Base-by-base conservation (phyloP, 2,797 vertebrate species). In the Tangara arthus region DNA sequence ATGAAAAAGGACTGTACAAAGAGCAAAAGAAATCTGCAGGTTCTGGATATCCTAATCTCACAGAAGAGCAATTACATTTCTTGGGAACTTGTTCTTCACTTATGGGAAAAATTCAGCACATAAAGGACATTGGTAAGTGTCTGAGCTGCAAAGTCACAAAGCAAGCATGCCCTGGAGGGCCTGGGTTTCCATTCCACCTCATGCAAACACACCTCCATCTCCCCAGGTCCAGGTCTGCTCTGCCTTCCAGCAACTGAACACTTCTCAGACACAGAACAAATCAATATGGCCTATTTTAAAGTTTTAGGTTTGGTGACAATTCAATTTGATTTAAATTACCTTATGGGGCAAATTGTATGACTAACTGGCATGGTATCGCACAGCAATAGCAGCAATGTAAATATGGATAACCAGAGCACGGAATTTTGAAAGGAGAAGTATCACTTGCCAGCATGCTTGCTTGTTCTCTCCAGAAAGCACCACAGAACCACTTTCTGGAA, bases 281-380 rank as follows among this genome's bases (percentile, higher is more conserved):
- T 79, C 79, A 63, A 7, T 86, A 72, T 5, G 2, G 26, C 12
- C 59, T 79, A 59, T 65, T 90, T 87, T 37, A 52, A 87, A 72
- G 15, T 49, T 90, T 76, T 61, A 57, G 2, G 8, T 69, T 78
- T 35, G 14, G 42, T 75, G 82, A 42, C 76, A 89, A 79, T 56
- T 92, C 70, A 82, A 88, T 60, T 93, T 82, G 19, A 79, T 87
- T 91, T 92, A 49, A 80, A 71, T 80, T 89, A 83, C 53, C 53
- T 82, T 89, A 77, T 49, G 65, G 68, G 64, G 68, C 34, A 92
- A 89, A 85, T 52, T 41, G 16, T 71, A 50, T 12, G 56, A 82
- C 26, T 61, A 91, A 71, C 57, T 93, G 75, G 56, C 65, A 83
- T 69, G 53, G 46, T 64, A 93, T 83, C 85, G 91, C 35, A 70